Evolutionary conservation across 2,797 vertebrate genomes (phyloP), one percentile per base, ranked within the genome.

Genomic region (Decapterus maruadsi): DNA sequence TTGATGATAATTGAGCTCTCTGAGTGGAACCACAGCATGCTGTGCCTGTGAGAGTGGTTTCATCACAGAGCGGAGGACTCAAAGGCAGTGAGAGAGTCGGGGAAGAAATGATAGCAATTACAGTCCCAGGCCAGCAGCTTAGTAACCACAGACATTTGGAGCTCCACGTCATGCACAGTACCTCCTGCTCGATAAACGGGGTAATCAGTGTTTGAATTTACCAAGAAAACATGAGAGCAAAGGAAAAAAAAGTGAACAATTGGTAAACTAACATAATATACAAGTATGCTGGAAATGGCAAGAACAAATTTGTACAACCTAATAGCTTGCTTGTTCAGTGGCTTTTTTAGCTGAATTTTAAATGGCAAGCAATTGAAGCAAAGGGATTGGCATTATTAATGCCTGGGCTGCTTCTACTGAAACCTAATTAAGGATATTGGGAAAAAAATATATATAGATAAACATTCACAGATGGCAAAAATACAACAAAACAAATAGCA

Each of bases 271-370:
- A 75, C 75, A 83, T 77, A 88, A 90, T 88, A 81, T 87, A 91
- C 83, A 88, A 36, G 69, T 61, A 71, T 38, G 48, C 50, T 70
- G 80, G 53, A 85, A 89, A 88, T 60, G 58, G 48, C 57, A 72
- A 83, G 57, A 87, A 86, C 38, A 75, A 83, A 89, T 86, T 84
- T 89, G 62, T 86, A 91, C 83, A 92, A 86, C 80, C 68, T 57
- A 72, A 80, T 82, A 77, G 79, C 77, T 83, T 78, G 75, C 57
- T 77, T 77, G 43, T 67, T 83, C 76, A 67, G 64, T 77, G 62
- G 40, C 55, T n/a, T 77, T 84, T 88, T 86, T 65, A 76, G 74
- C 68, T 84, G 42, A 45, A 79, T 80, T 77, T 43, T 42, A 67
- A 86, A 80, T 64, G 8, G 31, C 71, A 51, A 83, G 55, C 65